phyloP scores from a whole-genome alignment of 2,888 invertebrate genomes.

The Eilema griseolum region DNA sequence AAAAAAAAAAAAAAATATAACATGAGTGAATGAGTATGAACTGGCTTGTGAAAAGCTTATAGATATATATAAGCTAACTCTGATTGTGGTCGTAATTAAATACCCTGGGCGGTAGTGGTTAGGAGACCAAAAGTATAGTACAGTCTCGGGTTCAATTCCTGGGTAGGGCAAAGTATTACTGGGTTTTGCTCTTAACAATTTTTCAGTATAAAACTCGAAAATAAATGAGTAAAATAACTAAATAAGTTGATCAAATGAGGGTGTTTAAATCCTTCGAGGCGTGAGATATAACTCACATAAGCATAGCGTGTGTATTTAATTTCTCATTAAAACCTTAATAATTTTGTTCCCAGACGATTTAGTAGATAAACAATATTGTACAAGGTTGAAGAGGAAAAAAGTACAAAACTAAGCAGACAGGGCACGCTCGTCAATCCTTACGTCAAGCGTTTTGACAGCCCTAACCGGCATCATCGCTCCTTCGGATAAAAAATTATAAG shows the following conservation, averaged over 20 bases:
- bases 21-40: not conserved
- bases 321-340: slow-evolving; percentile 43
- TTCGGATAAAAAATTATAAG: slow-evolving; percentile 67
- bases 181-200: no score
- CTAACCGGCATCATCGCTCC: slow-evolving; percentile 82
- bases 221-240: no score
- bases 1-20: no score
- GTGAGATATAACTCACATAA: not conserved
- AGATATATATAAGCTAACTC: not conserved
- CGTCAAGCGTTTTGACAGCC: slow-evolving; percentile 85
- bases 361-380: slow-evolving; percentile 73
- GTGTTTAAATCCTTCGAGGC: not conserved
- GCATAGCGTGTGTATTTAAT: slow-evolving; percentile 19
- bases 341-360: slow-evolving; percentile 59
- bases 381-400: slow-evolving; percentile 73
- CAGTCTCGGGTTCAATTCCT: no score
- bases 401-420: slow-evolving; percentile 71
- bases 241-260: not conserved
- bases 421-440: slow-evolving; percentile 83
- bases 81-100: not conserved
- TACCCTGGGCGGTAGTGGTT: not conserved
- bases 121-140: no score
- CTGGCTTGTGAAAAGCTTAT: not conserved
- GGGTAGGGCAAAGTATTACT: no score
- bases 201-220: no score